Conservation (phyloP, 2,113 vertebrate species). For the Otis tarda region DNA sequence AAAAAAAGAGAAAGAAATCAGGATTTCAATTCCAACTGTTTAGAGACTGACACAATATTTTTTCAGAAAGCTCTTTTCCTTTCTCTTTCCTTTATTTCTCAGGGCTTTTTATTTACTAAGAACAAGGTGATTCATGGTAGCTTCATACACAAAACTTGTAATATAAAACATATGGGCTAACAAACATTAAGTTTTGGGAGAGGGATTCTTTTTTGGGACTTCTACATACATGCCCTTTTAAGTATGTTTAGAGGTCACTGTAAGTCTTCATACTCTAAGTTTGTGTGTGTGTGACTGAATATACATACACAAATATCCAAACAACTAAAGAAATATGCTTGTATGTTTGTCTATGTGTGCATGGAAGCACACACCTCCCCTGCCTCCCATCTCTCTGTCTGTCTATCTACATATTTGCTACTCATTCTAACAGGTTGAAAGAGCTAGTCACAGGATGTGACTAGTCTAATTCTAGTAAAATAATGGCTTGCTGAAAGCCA, state of each 20-base stretch:
- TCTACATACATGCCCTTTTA: not conserved
- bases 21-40: not conserved
- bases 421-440: not conserved
- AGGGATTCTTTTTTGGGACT: not conserved
- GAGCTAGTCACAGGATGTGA: not conserved
- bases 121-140: not conserved
- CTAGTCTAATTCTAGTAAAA: not conserved
- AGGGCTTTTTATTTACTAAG: not conserved
- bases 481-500: constrained; percentile 6
- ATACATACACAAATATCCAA: not conserved
- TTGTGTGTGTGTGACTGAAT: not conserved
- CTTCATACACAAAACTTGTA: not conserved
- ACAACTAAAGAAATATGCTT: not conserved
- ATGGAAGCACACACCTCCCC: fast-evolving
- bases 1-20: not conserved
- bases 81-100: not conserved
- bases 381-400: not conserved
- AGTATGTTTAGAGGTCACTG: not conserved
- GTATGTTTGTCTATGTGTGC: not conserved
- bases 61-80: fast-evolving
- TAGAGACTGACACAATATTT: not conserved
- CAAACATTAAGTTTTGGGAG: not conserved
- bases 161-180: not conserved
- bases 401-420: not conserved
- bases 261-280: not conserved